These are phyloP conservation scores for Corvus hawaiiensis DNA, from an alignment of 2,113 vertebrate genomes.

Conservation along the genomic window DNA sequence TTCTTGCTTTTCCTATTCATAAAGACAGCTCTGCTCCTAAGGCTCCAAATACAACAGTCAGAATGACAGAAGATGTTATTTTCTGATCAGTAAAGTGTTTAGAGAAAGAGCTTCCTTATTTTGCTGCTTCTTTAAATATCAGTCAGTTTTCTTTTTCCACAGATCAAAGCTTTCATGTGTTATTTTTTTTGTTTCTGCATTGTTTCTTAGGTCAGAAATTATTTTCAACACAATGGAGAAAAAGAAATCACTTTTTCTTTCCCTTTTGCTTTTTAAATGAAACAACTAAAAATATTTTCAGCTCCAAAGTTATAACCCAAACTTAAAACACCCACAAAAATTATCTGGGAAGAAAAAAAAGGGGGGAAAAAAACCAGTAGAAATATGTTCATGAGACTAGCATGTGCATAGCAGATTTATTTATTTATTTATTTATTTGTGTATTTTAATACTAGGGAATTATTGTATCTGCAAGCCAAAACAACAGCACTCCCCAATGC, in stretches of 20 bases:
- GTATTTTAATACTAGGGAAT: background rate
- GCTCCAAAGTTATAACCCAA: background rate
- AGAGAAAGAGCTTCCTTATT: background rate
- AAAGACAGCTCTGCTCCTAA: background rate
- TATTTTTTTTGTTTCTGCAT: background rate
- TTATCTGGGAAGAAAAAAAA: rapidly evolving
- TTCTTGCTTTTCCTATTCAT: background rate
- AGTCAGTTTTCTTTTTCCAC: background rate
- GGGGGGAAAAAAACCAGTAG: background rate
- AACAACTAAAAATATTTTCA: background rate
- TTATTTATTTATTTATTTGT: background rate
- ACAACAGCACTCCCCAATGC: constrained; percentile 43
- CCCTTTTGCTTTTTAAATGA: background rate
- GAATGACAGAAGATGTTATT: background rate
- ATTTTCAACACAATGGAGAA: background rate
- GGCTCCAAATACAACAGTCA: background rate
- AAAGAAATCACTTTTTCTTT: background rate
- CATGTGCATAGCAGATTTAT: background rate
- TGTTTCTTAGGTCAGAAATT: constrained; percentile 36
- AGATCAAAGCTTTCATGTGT: constrained; percentile 7
- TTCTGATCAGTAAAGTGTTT: constrained; percentile 20
- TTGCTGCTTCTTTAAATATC: constrained; percentile 5
- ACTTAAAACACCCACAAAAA: background rate
- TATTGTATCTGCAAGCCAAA: constrained; percentile 60
- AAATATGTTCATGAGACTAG: background rate